Conservation (phyloP, 1,140 invertebrate genomes). For the Orchestia grillus region DNA sequence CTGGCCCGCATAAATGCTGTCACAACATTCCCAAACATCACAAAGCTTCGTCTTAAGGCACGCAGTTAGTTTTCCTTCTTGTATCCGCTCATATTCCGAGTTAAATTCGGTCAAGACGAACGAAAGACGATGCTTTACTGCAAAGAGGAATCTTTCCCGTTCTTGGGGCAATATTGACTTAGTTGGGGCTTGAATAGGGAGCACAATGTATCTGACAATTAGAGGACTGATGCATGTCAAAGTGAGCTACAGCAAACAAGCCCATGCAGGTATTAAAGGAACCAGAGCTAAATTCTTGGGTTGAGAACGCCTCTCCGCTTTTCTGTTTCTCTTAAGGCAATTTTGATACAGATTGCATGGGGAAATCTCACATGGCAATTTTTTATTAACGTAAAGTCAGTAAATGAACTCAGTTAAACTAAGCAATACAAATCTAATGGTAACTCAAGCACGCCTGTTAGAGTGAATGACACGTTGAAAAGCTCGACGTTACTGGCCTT, state of each 20-base stretch:
- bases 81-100: not conserved
- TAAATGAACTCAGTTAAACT: too few species aligned
- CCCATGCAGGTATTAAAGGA: not conserved
- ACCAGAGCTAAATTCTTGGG: not conserved
- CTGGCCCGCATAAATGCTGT: not conserved
- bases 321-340: not conserved
- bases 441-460: too few species aligned
- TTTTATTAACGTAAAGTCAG: too few species aligned
- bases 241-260: not conserved
- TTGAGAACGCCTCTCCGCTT: not conserved
- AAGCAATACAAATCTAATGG: too few species aligned
- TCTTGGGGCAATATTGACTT: not conserved
- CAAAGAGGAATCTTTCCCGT: not conserved
- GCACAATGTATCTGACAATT: not conserved
- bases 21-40: not conserved
- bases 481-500: too few species aligned
- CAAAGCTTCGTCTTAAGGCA: too few species aligned
- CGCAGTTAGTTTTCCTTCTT: not conserved
- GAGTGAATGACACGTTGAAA: too few species aligned
- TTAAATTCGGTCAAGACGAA: not conserved
- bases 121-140: not conserved
- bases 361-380: not conserved
- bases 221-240: not conserved
- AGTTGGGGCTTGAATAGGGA: not conserved
- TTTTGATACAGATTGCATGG: not conserved